phyloP scores from a whole-genome alignment of 1,140 invertebrate genomes.

The Drosophila subpulchrella region DNA sequence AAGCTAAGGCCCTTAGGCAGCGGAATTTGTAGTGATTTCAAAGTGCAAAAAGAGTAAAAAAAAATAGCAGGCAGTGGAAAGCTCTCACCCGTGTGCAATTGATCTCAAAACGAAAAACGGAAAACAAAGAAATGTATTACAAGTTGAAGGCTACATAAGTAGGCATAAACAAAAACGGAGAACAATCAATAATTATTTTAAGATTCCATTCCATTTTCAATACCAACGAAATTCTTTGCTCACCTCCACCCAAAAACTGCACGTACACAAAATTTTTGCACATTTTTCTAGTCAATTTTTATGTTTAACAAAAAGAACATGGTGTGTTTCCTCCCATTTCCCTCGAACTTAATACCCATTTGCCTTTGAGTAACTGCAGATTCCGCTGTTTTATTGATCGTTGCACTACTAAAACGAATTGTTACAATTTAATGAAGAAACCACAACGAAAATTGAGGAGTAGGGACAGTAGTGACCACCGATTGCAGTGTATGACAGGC shows the following conservation, averaged over 20 bases:
- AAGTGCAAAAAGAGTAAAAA: constrained; percentile 3
- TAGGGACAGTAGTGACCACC: constrained; percentile 17
- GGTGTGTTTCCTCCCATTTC: constrained; percentile 42
- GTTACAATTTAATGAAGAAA: constrained; percentile 49
- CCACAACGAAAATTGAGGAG: constrained; percentile 58
- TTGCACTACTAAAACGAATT: constrained; percentile 76
- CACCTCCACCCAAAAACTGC: constrained; percentile 16
- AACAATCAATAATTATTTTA: constrained; percentile 53
- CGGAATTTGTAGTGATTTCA: constrained; percentile 15
- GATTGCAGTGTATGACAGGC: constrained; percentile 45
- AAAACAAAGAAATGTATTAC: constrained; percentile 40
- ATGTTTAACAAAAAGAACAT: constrained; percentile 63
- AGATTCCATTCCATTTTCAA: constrained; percentile 54
- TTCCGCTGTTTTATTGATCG: constrained; percentile 44
- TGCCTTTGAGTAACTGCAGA: constrained; percentile 32
- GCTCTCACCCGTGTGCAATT: constrained; percentile 38
- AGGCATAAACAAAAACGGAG: constrained; percentile 35
- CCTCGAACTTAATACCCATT: constrained; percentile 7
- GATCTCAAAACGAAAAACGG: constrained; percentile 47
- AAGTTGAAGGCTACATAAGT: constrained; percentile 42
- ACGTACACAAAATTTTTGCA: constrained; percentile 41
- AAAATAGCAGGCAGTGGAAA: constrained; percentile 5
- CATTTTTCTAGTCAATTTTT: constrained; percentile 61
- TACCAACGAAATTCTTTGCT: constrained; percentile 42
- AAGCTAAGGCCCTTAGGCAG: constrained; percentile 2